Evolutionary conservation across 2,113 vertebrate species (phyloP).

Genomic region (Cepphus grylle): DNA sequence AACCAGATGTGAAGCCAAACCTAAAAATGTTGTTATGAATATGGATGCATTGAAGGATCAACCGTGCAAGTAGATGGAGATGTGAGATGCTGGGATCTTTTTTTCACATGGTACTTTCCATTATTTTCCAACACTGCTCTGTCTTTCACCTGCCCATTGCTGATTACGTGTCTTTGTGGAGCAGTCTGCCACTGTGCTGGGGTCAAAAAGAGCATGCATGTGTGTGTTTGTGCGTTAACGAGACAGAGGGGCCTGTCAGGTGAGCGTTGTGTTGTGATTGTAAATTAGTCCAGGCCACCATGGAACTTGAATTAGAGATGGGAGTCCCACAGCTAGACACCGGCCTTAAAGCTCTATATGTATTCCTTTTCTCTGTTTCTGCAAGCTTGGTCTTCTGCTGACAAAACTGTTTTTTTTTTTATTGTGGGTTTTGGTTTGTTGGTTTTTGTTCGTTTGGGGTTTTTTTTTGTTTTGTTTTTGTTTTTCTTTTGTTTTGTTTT

Average conservation of each 20-base stretch:
- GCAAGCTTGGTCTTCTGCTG: background rate
- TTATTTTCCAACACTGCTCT: background rate
- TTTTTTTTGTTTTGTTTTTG: too few relatives aligned
- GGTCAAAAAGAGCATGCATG: rapidly evolving
- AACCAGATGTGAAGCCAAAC: background rate
- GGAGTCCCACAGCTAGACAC: background rate
- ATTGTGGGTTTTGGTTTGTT: background rate
- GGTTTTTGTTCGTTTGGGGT: background rate
- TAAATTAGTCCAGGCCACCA: background rate
- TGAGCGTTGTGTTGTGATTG: background rate
- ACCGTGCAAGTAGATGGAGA: rapidly evolving
- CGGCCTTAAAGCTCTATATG: background rate
- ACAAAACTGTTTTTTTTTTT: background rate
- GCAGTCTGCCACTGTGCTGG: background rate
- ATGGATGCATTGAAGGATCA: background rate
- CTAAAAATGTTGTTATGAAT: background rate
- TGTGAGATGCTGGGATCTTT: background rate
- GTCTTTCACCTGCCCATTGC: background rate
- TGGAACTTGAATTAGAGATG: background rate
- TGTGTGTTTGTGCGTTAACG: background rate
- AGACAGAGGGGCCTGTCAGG: background rate
- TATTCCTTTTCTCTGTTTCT: background rate
- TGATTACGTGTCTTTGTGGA: background rate
- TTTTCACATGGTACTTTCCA: background rate
- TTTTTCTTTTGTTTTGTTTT: background rate